Evolutionary conservation across 2,888 invertebrate genomes (phyloP).

Genomic region (Mylabris sibirica): DNA sequence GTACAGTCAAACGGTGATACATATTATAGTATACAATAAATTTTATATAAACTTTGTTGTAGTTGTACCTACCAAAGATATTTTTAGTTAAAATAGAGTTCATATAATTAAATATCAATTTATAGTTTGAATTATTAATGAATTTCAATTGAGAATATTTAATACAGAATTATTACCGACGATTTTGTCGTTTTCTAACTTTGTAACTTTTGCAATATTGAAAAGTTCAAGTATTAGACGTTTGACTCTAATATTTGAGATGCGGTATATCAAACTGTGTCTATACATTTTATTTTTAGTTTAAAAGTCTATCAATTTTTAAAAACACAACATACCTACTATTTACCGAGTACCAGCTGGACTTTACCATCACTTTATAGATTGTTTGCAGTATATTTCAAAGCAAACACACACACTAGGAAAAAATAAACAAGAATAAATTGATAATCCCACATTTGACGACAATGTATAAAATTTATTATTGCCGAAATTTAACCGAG

Average conservation of each 20-base stretch:
- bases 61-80: no score
- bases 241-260: slow-evolving; percentile 34
- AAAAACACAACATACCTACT: slow-evolving; percentile 14
- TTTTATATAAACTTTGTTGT: no score
- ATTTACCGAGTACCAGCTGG: slow-evolving; percentile 26
- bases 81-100: neutral
- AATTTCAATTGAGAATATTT: neutral
- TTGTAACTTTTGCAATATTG: slow-evolving; percentile 37
- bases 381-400: slow-evolving; percentile 32
- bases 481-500: neutral
- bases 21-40: no score
- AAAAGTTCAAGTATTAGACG: slow-evolving; percentile 36
- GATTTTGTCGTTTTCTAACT: slow-evolving; percentile 26
- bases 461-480: slow-evolving; percentile 1
- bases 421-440: neutral
- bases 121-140: neutral
- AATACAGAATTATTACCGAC: neutral
- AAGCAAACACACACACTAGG: neutral
- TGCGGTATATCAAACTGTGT: slow-evolving; percentile 26
- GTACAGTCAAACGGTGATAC: no score
- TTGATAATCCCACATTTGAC: neutral
- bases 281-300: slow-evolving; percentile 33
- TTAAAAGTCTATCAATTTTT: slow-evolving; percentile 32
- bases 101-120: neutral
- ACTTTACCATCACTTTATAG: slow-evolving; percentile 32